These are phyloP conservation scores for Eurystomus gularis DNA, from an alignment of 2,113 vertebrate genomes.

Conservation along the genomic window DNA sequence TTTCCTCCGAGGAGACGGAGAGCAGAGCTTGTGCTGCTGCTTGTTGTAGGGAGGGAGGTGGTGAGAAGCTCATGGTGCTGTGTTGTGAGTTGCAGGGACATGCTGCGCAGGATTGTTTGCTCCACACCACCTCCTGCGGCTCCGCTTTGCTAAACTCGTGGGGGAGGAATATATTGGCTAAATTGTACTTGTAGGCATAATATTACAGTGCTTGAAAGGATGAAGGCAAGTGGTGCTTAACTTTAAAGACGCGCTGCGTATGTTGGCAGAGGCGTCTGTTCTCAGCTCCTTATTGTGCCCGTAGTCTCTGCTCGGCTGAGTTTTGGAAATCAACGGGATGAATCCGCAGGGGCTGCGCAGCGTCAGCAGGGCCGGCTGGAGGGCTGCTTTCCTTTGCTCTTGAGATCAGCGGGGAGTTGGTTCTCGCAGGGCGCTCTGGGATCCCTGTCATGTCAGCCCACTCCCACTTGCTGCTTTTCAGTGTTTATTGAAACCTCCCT, in stretches of 20 bases:
- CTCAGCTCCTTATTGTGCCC: not conserved
- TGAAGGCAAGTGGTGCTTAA: not conserved
- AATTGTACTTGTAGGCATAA: slow-evolving; percentile 22
- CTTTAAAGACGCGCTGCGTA: not conserved
- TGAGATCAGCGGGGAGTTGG: not conserved
- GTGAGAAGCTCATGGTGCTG: not conserved
- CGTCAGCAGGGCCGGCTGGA: not conserved
- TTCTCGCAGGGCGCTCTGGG: not conserved
- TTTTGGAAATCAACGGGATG: not conserved
- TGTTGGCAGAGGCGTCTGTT: not conserved
- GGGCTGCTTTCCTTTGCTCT: not conserved
- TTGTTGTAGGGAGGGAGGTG: not conserved
- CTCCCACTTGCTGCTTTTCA: not conserved
- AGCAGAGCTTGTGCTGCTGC: not conserved
- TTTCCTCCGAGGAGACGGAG: not conserved
- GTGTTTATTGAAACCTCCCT: not conserved
- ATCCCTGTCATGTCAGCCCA: not conserved
- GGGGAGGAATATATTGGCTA: slow-evolving; percentile 40
- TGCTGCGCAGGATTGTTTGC: slow-evolving; percentile 34
- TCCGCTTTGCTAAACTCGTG: not conserved
- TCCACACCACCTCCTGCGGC: slow-evolving; percentile 22
- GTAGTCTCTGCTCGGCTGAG: not conserved
- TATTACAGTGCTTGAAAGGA: not conserved
- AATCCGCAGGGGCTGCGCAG: not conserved
- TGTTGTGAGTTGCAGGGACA: not conserved